Conservation (phyloP, 92 coral and sea anemone species). For the Porites cylindrica region DNA sequence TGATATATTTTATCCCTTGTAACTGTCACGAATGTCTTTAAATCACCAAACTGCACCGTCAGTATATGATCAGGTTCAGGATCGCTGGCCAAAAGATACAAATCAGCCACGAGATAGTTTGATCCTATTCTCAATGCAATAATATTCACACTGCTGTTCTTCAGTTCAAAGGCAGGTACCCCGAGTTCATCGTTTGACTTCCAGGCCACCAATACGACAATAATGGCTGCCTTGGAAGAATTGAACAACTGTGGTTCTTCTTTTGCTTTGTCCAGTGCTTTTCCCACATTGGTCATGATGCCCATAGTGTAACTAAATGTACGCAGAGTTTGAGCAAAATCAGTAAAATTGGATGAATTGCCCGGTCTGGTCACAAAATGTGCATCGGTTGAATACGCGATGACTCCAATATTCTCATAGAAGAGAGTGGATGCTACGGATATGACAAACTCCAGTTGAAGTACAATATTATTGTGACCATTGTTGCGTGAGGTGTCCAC, state of each 20-base stretch:
- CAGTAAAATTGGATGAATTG: neutral
- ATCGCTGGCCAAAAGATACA: neutral
- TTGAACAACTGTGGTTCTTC: neutral
- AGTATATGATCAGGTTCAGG: neutral
- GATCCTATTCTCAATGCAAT: neutral
- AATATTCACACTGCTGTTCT: neutral
- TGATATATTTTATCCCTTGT: neutral
- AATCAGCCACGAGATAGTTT: neutral
- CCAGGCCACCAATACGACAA: neutral
- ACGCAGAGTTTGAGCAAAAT: neutral
- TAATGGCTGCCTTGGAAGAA: neutral
- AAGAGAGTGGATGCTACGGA: neutral
- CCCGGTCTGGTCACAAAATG: neutral
- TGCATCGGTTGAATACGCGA: neutral
- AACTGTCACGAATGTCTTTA: neutral
- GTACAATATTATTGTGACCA: neutral
- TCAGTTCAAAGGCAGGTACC: neutral
- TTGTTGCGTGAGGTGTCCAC: neutral
- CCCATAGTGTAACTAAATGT: neutral
- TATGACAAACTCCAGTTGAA: constrained; percentile 1
- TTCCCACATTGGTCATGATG: neutral
- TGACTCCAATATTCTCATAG: neutral
- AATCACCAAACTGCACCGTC: neutral
- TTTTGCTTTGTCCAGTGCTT: neutral
- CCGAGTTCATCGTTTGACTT: neutral